Base-by-base conservation (phyloP, 30 jellyfish, hydroid and myxozoan genomes). In the Nemopilema nomurai region DNA sequence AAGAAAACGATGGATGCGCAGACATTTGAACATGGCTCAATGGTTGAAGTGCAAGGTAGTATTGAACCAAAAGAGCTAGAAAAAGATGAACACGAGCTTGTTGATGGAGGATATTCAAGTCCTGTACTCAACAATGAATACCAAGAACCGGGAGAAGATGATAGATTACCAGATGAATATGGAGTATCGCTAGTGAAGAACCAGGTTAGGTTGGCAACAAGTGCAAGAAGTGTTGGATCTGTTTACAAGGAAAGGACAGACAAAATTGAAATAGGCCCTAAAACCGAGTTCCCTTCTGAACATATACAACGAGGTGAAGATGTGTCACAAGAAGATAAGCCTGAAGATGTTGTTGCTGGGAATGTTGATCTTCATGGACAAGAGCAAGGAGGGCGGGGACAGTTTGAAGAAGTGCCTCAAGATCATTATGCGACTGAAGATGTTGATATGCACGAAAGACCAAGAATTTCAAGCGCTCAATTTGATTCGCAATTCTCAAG, bases 31-130 rank as follows among this genome's bases (percentile, higher is more conserved):
- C 6, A 41, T 41, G 57, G 6, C 57, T 41, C 57, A 41, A 3
- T 13, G 13, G 57, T 13, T 6, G 57, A 41, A 13, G 9, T 41
- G 57, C 6, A 13, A 6, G 13, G 13, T 41, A 41, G 9, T 13
- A 3, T 41, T 3, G 57, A 41, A 3, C 13, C 57, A 6, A 41
- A 29, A 70, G 74, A 1, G 68, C 62, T 33, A 4, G 80, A 29
- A 50, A 26, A 52, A 26, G 24, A 79, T 62, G 72, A 28, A 17
- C 26, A 32, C 28, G 51, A 20, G 30, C 30, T 66, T 27, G 67
- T 74, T 27, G 93, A 84, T 29, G 87, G 67, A 1, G 83, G 83
- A 9, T 66, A 74, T 19, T 69, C 28, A 18, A 74, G 93, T 75
- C 67, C 33, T 23, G 84, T 51, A 26, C 74, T 82, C 1, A 21